Evolutionary conservation across 2,113 vertebrate genomes (phyloP).

Genomic region (Chamaea fasciata): DNA sequence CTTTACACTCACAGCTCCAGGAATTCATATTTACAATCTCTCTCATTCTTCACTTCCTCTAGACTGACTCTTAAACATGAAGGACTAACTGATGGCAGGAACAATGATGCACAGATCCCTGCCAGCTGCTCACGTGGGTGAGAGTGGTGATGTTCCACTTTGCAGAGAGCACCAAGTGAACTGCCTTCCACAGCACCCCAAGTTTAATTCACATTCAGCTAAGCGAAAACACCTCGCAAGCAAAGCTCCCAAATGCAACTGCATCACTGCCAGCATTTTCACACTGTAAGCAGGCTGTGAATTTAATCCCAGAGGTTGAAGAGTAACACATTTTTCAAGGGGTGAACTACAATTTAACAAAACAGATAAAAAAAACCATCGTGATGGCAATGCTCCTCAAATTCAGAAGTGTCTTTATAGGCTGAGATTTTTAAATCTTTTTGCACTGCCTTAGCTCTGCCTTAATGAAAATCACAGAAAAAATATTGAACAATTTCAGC

Average conservation of each 20-base stretch:
- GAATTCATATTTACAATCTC: neutral
- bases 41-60: neutral
- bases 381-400: neutral
- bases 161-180: neutral
- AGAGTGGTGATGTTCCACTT: neutral
- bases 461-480: neutral
- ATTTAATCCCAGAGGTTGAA: neutral
- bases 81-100: fast-evolving
- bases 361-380: neutral
- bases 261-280: neutral
- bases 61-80: neutral
- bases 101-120: neutral
- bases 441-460: neutral
- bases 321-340: neutral
- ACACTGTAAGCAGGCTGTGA: neutral
- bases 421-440: neutral
- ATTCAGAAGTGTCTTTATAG: neutral
- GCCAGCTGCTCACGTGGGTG: neutral
- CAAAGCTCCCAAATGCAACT: neutral
- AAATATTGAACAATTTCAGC: neutral
- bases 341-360: neutral
- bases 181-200: neutral
- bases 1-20: neutral
- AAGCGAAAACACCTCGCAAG: neutral
- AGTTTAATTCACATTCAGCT: neutral